Percentiles rank a stretch among this genome's conserved stretches.
These are phyloP conservation scores for Silurus asotus DNA, from an alignment of 2,113 vertebrate species.

Conservation along the genomic window DNA sequence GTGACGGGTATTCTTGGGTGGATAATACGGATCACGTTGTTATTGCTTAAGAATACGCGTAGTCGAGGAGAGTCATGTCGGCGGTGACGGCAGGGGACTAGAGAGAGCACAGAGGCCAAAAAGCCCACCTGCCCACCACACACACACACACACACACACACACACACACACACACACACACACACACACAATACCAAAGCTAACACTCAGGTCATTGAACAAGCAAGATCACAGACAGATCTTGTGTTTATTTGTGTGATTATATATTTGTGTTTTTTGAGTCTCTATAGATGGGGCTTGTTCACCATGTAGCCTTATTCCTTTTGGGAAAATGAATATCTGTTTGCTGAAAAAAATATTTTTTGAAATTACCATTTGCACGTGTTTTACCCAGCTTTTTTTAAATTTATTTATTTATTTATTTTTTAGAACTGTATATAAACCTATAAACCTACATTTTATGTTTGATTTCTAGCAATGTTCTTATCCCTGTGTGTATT, in stretches of 20 bases:
- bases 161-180: slow-evolving; percentile 6
- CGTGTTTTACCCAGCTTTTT: neutral
- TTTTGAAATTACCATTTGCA: neutral
- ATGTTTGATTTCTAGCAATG: neutral
- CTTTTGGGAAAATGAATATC: neutral
- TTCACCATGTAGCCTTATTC: slow-evolving; percentile 35
- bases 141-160: slow-evolving; percentile 32
- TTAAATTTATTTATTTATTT: no score
- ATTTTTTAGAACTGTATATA: neutral
- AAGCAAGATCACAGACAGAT: slow-evolving; percentile 47
- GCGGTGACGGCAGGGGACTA: slow-evolving; percentile 72
- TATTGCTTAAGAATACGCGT: slow-evolving; percentile 99
- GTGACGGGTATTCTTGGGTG: slow-evolving; percentile 99
- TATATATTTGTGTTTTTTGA: slow-evolving; percentile 42
- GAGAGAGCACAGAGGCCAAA: slow-evolving; percentile 58
- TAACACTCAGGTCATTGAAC: slow-evolving; percentile 43
- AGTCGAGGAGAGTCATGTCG: slow-evolving; percentile 99
- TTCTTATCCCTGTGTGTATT: neutral
- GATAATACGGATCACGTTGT: slow-evolving; percentile 99
- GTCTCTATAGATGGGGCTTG: slow-evolving; percentile 29
- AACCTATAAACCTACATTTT: neutral
- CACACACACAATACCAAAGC: slow-evolving; percentile 19
- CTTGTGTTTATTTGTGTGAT: slow-evolving; percentile 46
- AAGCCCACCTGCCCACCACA: slow-evolving; percentile 57
- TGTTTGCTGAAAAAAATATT: slow-evolving; percentile 1